Evolutionary conservation across 2,888 invertebrate species (phyloP), one percentile per base, ranked within the genome.

Genomic region (Thumatha senex): DNA sequence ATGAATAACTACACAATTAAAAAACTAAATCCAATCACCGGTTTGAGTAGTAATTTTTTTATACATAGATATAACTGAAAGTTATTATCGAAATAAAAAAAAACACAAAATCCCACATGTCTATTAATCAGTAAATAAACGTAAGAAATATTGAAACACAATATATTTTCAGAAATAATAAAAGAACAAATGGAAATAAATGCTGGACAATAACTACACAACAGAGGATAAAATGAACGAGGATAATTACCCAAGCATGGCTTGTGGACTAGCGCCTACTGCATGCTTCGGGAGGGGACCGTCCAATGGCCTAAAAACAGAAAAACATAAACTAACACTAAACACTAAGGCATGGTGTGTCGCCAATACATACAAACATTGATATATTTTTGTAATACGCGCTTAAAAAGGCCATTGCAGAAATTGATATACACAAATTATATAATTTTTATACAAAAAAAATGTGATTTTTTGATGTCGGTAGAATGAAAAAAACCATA

Each of bases 241-340:
- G 49, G 69, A 92, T 90, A 93, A 93, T 94, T 94, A 94, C 94
- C 94, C 93, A 87, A 94, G 93, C 84, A 89, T 85, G 85, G 91
- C 81, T 93, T 93, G 93, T 88, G 92, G 91, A 76, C 84, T 91
- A 89, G 88, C 90, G 74, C 88, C 90, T 89, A 92, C 90, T 64
- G 91, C 92, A 89, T 90, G 91, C 91, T 92, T 92, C 89, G 91
- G 90, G 52, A 91, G 86, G 65, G 89, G 87, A 78, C 89, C 90
- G 78, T 92, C 94, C 93, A 94, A 91, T 76, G 93, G 93, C 93
- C 94, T 94, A 93, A 89, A 94, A 94, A 89, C 85, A 89, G 84
- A 89, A 82, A 93, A 86, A 86, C 82, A 84, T 86, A 87, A 81
- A 84, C 86, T 84, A 84, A 84, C 73, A 78, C 87, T 82, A 86